Conservation (phyloP, 2,888 invertebrate genomes). For the Brenthis daphne region DNA sequence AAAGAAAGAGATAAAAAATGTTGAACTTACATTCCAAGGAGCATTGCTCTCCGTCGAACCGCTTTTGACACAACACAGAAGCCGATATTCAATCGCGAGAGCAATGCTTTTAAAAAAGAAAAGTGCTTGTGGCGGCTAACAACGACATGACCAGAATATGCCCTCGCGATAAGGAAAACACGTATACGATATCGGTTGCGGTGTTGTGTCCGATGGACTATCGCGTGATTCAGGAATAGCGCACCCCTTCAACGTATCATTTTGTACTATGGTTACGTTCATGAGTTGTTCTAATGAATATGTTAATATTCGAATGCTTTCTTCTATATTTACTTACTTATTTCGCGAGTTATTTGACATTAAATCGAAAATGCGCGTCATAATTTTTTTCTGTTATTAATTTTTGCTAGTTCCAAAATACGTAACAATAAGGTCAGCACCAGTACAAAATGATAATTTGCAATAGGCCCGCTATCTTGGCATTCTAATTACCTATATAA, state of each 20-base stretch:
- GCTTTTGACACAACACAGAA: conserved; percentile 66
- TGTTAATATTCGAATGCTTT: not conserved
- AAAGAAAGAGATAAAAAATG: conserved; percentile 12
- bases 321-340: not conserved
- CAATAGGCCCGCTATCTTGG: conserved; percentile 8
- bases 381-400: too few species aligned
- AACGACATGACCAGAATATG: conserved; percentile 70
- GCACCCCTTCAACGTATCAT: conserved; percentile 29
- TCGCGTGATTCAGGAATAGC: conserved; percentile 41
- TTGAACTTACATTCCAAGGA: conserved; percentile 33
- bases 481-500: not conserved
- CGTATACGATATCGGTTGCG: conserved; percentile 66
- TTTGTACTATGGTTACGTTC: not conserved
- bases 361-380: not conserved
- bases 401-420: too few species aligned
- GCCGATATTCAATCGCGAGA: conserved; percentile 68
- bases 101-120: conserved; percentile 59
- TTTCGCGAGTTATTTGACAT: not conserved
- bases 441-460: not conserved
- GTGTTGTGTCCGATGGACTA: conserved; percentile 57
- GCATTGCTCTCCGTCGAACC: conserved; percentile 37
- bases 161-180: conserved; percentile 54
- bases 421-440: too few species aligned
- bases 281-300: too few species aligned
- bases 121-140: conserved; percentile 44